These are phyloP conservation scores for Campylomormyrus tamandua DNA, from an alignment of 2,113 vertebrate species.

Conservation along the genomic window DNA sequence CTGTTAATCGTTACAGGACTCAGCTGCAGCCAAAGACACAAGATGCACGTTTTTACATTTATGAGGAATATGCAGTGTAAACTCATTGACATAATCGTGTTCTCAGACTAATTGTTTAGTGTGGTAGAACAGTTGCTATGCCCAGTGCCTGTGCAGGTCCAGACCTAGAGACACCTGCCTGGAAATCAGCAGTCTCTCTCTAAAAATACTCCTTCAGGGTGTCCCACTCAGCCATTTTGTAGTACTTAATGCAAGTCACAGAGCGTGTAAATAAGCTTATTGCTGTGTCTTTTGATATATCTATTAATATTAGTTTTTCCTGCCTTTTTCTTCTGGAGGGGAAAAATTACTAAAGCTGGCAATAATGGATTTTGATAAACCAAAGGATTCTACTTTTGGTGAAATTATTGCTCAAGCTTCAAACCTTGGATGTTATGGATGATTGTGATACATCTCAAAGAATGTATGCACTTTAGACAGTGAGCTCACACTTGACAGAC, in stretches of 20 bases:
- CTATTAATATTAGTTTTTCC: slow-evolving; percentile 10
- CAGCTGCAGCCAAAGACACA: slow-evolving; percentile 8
- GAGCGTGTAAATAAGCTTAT: slow-evolving; percentile 44
- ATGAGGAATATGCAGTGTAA: background rate
- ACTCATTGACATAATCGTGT: background rate
- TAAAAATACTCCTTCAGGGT: slow-evolving; percentile 24
- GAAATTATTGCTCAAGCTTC: slow-evolving; percentile 53
- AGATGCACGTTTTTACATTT: background rate
- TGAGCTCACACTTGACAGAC: slow-evolving; percentile 25
- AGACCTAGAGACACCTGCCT: slow-evolving; percentile 37
- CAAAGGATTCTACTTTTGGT: slow-evolving; percentile 63
- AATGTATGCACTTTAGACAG: slow-evolving; percentile 25
- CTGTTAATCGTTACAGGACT: background rate
- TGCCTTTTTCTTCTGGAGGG: slow-evolving; percentile 17
- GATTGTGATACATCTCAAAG: slow-evolving; percentile 5
- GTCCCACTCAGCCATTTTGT: slow-evolving; percentile 43
- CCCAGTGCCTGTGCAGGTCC: background rate
- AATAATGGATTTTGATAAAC: slow-evolving; percentile 58
- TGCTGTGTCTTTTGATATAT: slow-evolving; percentile 9
- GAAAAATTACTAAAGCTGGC: slow-evolving; percentile 33
- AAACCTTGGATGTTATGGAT: slow-evolving; percentile 10
- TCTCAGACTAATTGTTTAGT: background rate
- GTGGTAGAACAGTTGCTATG: background rate
- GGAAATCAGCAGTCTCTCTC: slow-evolving; percentile 36
- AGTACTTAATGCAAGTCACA: slow-evolving; percentile 18